Base-by-base conservation (phyloP, 1,140 invertebrate genomes). In the Dendroctonus ponderosae region DNA sequence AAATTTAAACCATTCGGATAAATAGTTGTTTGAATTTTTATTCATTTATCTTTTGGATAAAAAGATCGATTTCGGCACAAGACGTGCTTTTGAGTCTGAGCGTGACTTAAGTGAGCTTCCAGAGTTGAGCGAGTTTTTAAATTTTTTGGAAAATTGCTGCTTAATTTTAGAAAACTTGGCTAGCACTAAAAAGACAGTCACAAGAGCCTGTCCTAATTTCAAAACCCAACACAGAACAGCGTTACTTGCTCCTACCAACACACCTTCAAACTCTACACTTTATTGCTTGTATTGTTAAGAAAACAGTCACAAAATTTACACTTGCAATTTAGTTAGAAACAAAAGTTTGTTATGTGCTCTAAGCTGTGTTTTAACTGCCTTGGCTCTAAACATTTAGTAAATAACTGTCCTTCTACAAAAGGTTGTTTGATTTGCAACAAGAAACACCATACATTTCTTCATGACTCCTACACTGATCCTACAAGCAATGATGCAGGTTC, bases 61-160 rank as follows among this genome's bases (percentile, higher is more conserved):
- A 42, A 57, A 57, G 7, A n/a, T 57, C 6, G 54, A 57, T 57
- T 57, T 42, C 43, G 41, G 38, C 6, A 57, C 38, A 7, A 11
- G 54, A 5, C 41, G 26, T n/a, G n/a, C 54, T 7, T 57, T 57
- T 57, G 38, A 57, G 14, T 14, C 6, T 42, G 54, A 57, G 14
- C 6, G 54, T 8, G 54, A 42, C 37, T 7, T 40, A 5, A 14
- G 5, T 5, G 54, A 57, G 54, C 9, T 57, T 5, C 38, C 54
- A 9, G 43, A 11, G 41, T 14, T 57, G 6, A 14, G 43, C 5
- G 6, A 42, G 11, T 42, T 57, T 14, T 42, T 57, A 15, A 41
- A 57, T 7, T 43, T 42, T 42, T 14, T 57, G 8, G 54, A 57
- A 41, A 57, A 57, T 14, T 5, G 54, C 4, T 57, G 57, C 38